Percentiles rank a stretch among this genome's conserved stretches.
Conservation (phyloP, 2,888 invertebrate genomes). For the Rhodophaea formosa region DNA sequence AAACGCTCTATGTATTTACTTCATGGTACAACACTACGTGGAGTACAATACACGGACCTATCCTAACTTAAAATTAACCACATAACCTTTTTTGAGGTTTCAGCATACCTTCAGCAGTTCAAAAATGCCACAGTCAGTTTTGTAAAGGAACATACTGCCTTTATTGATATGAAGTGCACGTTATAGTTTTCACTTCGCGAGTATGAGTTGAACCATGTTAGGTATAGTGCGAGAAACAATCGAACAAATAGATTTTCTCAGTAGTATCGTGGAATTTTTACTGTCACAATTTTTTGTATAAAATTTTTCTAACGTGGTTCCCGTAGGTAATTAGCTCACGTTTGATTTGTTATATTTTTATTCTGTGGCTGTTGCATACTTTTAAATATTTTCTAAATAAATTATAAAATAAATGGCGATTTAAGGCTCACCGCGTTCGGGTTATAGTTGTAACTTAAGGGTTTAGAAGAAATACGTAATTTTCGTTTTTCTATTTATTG, state of each 20-base stretch:
- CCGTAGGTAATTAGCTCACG: background rate
- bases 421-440: conserved; percentile 19
- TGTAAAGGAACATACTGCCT: conserved; percentile 26
- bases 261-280: conserved; percentile 1
- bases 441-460: conserved; percentile 24
- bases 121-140: conserved; percentile 19
- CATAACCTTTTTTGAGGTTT: background rate
- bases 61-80: too few species aligned
- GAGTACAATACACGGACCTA: too few species aligned
- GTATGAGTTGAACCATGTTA: conserved; percentile 13
- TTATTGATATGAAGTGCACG: conserved; percentile 15
- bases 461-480: conserved; percentile 22
- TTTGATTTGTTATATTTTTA: background rate
- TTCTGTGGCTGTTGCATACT: conserved; percentile 2
- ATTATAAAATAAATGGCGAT: background rate
- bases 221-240: background rate
- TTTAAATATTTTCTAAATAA: background rate
- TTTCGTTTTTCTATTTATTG: conserved; percentile 21
- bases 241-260: conserved; percentile 1
- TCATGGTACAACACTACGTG: too few species aligned
- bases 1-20: too few species aligned
- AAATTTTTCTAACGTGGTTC: conserved; percentile 9
- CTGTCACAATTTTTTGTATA: conserved; percentile 7
- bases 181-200: conserved; percentile 8
- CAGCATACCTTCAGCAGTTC: background rate